A percentile compares a stretch with the other conserved stretches of the same genome.
Conservation (phyloP, 2,113 vertebrate genomes). For the Boleophthalmus pectinirostris region DNA sequence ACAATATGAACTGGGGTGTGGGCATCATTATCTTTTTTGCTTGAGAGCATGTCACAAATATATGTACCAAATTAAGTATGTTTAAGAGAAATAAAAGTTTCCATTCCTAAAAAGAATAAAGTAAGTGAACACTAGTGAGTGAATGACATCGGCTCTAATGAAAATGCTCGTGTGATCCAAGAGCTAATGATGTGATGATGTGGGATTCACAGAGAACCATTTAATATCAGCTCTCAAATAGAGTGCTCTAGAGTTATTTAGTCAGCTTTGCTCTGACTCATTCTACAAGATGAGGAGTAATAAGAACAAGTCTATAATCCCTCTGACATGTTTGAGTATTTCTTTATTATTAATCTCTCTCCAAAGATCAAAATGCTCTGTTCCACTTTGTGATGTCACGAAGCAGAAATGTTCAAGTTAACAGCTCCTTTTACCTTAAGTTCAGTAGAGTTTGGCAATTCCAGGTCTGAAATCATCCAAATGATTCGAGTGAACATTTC, state of each 20-base stretch:
- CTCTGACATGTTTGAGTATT: neutral
- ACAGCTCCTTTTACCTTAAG: no score
- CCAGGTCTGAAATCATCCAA: no score
- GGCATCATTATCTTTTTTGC: no score
- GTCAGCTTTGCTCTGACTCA: constrained; percentile 11
- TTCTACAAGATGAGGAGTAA: constrained; percentile 7
- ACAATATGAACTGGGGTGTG: no score
- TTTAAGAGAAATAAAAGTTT: no score
- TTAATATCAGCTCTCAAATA: constrained; percentile 40
- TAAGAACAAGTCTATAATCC: neutral
- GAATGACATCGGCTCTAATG: constrained; percentile 33
- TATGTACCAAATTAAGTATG: no score
- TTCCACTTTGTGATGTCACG: no score
- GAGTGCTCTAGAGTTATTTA: constrained; percentile 25
- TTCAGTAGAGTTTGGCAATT: no score
- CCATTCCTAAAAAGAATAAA: constrained; percentile 31
- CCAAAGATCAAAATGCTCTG: neutral
- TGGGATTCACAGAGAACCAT: constrained; percentile 28
- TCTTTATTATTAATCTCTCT: neutral
- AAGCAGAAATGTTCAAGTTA: no score
- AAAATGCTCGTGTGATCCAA: constrained; percentile 36
- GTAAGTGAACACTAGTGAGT: constrained; percentile 39
- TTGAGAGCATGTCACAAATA: no score
- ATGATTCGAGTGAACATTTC: no score
- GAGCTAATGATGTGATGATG: constrained; percentile 41